phyloP scores from a whole-genome alignment of 2,797 vertebrate species.

The Delichon dasypus region DNA sequence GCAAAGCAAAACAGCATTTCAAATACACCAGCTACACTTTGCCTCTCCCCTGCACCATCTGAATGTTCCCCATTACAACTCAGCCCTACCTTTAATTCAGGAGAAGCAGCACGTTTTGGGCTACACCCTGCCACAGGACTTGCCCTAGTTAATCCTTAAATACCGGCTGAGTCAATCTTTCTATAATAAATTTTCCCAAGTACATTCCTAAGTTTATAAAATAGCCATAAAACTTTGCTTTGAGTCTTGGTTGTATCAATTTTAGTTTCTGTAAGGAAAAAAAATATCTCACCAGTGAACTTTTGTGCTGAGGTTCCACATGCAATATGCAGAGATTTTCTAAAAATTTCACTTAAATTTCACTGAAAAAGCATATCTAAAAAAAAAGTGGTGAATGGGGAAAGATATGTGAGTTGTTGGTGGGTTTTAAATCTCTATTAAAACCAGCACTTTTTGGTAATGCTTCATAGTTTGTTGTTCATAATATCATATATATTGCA shows the following conservation, averaged over 20 bases:
- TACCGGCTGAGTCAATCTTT: not conserved
- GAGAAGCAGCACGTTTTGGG: not conserved
- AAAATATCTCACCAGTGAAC: not conserved
- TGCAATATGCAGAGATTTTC: not conserved
- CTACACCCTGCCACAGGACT: not conserved
- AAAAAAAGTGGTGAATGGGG: not conserved
- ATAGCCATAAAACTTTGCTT: not conserved
- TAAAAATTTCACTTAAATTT: not conserved
- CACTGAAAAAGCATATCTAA: not conserved
- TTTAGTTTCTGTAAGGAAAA: not conserved
- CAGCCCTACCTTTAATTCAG: not conserved
- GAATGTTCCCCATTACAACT: not conserved
- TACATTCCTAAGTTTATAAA: conserved; percentile 1
- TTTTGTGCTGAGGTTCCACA: not conserved
- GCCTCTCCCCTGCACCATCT: not conserved
- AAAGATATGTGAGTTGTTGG: not conserved
- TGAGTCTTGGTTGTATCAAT: not conserved
- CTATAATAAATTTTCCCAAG: not conserved
- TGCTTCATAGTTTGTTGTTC: not conserved
- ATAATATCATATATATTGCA: not conserved
- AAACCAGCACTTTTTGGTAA: not conserved
- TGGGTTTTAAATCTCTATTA: not conserved
- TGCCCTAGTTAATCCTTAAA: not conserved
- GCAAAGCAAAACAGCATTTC: not conserved
- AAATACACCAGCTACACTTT: not conserved